Percentiles rank a stretch among this genome's conserved stretches.
Conservation (phyloP, 1,140 invertebrate species). For the Argopecten irradians region DNA sequence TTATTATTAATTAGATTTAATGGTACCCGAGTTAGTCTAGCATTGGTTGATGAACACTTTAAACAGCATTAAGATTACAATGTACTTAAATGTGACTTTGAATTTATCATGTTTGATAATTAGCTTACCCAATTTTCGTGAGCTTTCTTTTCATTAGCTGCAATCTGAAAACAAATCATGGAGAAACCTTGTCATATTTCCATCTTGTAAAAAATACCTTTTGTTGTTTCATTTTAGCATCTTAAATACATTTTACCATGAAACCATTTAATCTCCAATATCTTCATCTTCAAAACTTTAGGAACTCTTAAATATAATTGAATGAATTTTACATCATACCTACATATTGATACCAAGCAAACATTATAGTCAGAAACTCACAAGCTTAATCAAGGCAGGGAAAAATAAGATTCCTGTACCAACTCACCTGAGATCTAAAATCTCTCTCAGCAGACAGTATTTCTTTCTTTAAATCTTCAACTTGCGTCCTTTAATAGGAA, state of each 20-base stretch:
- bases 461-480: constrained; percentile 71
- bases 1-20: no score
- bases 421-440: constrained; percentile 69
- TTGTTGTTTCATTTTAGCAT: not conserved
- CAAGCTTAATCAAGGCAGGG: not conserved
- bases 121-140: constrained; percentile 74
- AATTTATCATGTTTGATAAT: no score
- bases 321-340: no score
- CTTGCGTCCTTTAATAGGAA: constrained; percentile 63
- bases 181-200: not conserved
- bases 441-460: constrained; percentile 71
- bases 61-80: no score
- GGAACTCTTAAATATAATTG: no score
- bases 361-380: no score
- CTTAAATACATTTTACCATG: not conserved
- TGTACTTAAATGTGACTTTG: no score
- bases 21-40: no score
- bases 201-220: no score
- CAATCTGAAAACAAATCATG: constrained; percentile 64
- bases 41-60: no score
- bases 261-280: not conserved
- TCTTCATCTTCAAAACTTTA: no score
- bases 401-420: not conserved
- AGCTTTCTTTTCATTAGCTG: constrained; percentile 74
- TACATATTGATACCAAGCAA: no score